These are phyloP conservation scores for Equus quagga DNA, from an alignment of 2,113 vertebrate species.

Conservation along the genomic window DNA sequence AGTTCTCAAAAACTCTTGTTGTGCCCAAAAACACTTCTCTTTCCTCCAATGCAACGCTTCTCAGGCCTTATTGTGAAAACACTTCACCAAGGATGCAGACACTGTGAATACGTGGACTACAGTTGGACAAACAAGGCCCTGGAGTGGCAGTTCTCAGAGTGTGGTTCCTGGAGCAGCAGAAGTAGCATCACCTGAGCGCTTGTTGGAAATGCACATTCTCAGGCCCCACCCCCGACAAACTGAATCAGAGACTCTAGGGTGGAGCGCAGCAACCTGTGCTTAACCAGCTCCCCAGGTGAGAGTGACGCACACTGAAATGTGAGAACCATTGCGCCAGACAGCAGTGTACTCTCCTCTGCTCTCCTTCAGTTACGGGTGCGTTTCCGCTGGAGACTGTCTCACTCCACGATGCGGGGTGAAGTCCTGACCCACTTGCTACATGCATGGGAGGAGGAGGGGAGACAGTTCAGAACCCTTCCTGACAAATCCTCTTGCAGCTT, in stretches of 20 bases:
- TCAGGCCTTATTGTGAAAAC: neutral
- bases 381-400: neutral
- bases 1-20: neutral
- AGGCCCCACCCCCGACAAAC: neutral
- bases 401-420: neutral
- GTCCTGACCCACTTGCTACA: neutral
- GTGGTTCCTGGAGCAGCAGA: neutral
- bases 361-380: neutral
- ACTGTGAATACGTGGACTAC: neutral
- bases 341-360: neutral
- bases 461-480: neutral
- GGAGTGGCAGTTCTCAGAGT: neutral
- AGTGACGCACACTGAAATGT: fast-evolving
- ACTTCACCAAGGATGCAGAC: neutral
- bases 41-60: neutral
- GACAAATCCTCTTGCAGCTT: neutral
- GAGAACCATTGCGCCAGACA: neutral
- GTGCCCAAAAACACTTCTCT: neutral
- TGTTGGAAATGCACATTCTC: neutral
- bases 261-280: neutral
- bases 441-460: no score
- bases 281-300: neutral
- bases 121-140: neutral
- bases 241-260: neutral
- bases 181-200: neutral